Conservation (phyloP, 1,140 invertebrate genomes). For the Bathynomus jamesi region DNA sequence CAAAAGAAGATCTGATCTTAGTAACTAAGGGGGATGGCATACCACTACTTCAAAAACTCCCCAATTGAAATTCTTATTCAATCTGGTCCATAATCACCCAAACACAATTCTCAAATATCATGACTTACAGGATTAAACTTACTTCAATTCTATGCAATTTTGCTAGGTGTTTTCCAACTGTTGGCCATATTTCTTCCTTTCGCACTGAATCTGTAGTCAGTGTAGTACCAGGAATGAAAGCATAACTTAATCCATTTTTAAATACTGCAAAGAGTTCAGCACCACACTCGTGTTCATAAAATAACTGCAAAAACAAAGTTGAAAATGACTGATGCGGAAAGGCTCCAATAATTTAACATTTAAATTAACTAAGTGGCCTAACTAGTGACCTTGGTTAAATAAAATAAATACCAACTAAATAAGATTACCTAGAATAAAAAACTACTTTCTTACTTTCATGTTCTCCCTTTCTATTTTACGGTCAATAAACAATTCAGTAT, state of each 20-base stretch:
- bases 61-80: too few species aligned
- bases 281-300: background rate
- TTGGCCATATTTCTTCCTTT: background rate
- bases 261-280: conserved; percentile 1
- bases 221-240: conserved; percentile 12
- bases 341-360: background rate
- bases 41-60: too few species aligned
- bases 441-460: conserved; percentile 53
- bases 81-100: too few species aligned
- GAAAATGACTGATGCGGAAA: too few species aligned
- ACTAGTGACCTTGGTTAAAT: too few species aligned
- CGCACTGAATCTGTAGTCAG: background rate
- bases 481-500: conserved; percentile 88
- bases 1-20: too few species aligned
- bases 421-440: too few species aligned
- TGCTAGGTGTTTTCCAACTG: background rate
- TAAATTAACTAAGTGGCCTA: too few species aligned
- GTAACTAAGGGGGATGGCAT: too few species aligned
- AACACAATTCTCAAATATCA: too few species aligned
- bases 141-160: conserved; percentile 6
- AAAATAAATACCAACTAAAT: too few species aligned
- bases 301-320: background rate
- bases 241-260: conserved; percentile 1
- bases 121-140: too few species aligned
- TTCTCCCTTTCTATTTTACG: conserved; percentile 67